A percentile compares a stretch with the other conserved stretches of the same genome.
These are phyloP conservation scores for Lethrus apterus DNA, from an alignment of 1,140 invertebrate genomes.

Conservation along the genomic window DNA sequence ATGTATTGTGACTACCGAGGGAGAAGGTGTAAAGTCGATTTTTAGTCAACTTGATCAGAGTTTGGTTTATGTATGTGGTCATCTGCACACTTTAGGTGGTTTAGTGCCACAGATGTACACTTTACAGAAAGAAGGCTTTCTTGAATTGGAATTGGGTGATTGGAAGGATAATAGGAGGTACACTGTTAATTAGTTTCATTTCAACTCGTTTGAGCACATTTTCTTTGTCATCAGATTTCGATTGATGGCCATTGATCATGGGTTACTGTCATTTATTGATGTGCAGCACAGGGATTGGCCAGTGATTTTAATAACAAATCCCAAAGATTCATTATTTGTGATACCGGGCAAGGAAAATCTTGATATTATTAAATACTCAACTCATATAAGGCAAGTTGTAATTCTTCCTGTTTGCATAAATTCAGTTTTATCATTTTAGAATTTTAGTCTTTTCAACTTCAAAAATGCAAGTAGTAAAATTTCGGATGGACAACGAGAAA, in stretches of 20 bases:
- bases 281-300: slow-evolving; percentile 72
- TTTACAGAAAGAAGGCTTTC: slow-evolving; percentile 70
- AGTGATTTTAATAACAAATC: slow-evolving; percentile 78
- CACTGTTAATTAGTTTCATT: slow-evolving; percentile 31
- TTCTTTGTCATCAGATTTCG: slow-evolving; percentile 55
- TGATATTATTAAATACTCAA: slow-evolving; percentile 59
- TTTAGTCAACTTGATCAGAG: slow-evolving; percentile 46
- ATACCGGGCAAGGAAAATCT: slow-evolving; percentile 67
- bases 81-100: slow-evolving; percentile 78
- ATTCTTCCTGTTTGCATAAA: background rate
- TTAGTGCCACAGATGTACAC: slow-evolving; percentile 81
- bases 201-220: slow-evolving; percentile 4
- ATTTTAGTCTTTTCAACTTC: slow-evolving; percentile 66
- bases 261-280: slow-evolving; percentile 83
- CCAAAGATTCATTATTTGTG: slow-evolving; percentile 70
- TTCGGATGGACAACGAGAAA: slow-evolving; percentile 56
- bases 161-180: slow-evolving; percentile 90
- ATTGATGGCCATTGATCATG: slow-evolving; percentile 79
- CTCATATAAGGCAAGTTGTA: slow-evolving; percentile 62
- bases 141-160: slow-evolving; percentile 87
- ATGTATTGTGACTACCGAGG: slow-evolving; percentile 61
- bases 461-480: slow-evolving; percentile 52
- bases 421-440: slow-evolving; percentile 41
- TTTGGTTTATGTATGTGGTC: slow-evolving; percentile 83
- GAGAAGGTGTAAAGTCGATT: slow-evolving; percentile 48